phyloP scores from a whole-genome alignment of 2,888 invertebrate genomes.

The Drosophila suboccidentalis region DNA sequence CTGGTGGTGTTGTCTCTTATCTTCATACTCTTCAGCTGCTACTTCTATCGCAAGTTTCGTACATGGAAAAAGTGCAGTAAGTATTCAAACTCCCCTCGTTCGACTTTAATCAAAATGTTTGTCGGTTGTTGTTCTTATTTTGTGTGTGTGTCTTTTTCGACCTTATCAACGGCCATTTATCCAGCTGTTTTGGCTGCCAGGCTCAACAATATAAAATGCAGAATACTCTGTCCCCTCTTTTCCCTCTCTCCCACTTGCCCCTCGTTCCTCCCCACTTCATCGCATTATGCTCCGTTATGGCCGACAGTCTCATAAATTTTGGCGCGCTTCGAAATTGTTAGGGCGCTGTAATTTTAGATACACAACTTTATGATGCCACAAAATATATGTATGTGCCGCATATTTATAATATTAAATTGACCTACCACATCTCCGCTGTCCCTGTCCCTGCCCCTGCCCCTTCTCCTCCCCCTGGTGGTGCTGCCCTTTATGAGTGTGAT shows the following conservation, averaged over 20 bases:
- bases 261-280: background rate
- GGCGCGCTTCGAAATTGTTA: constrained; percentile 71
- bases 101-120: constrained; percentile 67
- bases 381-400: constrained; percentile 70
- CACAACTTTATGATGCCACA: constrained; percentile 80
- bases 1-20: constrained; percentile 83
- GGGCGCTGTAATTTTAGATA: constrained; percentile 77
- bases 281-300: constrained; percentile 37
- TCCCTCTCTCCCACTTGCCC: background rate
- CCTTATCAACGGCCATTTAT: constrained; percentile 73
- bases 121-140: constrained; percentile 1
- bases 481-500: constrained; percentile 59
- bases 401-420: constrained; percentile 81
- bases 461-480: background rate
- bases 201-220: constrained; percentile 75
- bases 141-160: constrained; percentile 16
- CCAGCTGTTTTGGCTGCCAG: constrained; percentile 54
- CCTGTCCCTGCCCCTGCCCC: background rate
- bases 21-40: constrained; percentile 84
- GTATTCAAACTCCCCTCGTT: constrained; percentile 59
- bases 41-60: constrained; percentile 85
- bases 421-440: constrained; percentile 25
- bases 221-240: constrained; percentile 35
- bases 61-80: constrained; percentile 86
- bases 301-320: constrained; percentile 58